Evolutionary conservation across 2,888 invertebrate species (phyloP).

Genomic region (Drosophila borealis): DNA sequence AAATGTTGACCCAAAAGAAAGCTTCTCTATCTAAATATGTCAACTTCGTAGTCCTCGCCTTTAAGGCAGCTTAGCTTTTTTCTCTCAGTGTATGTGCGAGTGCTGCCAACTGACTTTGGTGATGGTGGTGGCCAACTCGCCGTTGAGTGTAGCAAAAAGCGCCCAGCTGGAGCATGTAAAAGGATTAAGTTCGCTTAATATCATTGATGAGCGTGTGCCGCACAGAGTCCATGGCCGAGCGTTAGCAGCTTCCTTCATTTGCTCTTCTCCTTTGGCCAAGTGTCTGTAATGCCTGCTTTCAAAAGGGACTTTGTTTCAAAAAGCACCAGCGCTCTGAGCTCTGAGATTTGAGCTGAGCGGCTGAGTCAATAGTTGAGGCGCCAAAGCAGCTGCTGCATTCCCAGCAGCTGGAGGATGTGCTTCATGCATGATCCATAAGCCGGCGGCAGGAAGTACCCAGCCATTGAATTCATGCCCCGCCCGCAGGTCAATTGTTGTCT

Average conservation of each 20-base stretch:
- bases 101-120: slow-evolving; percentile 23
- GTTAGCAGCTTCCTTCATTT: slow-evolving; percentile 4
- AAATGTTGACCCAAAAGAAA: too few species aligned
- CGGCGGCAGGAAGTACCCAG: neutral
- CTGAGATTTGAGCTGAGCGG: slow-evolving; percentile 54
- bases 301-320: slow-evolving; percentile 56
- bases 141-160: slow-evolving; percentile 57
- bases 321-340: slow-evolving; percentile 38
- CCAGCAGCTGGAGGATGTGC: slow-evolving; percentile 25
- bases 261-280: slow-evolving; percentile 13
- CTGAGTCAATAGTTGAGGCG: slow-evolving; percentile 52
- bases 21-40: too few species aligned
- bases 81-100: slow-evolving; percentile 5
- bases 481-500: slow-evolving; percentile 62
- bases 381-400: slow-evolving; percentile 62
- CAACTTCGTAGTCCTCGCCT: too few species aligned
- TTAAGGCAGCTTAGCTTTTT: neutral
- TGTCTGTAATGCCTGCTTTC: slow-evolving; percentile 54
- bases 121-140: slow-evolving; percentile 7
- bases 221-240: slow-evolving; percentile 14
- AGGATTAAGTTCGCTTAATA: slow-evolving; percentile 79
- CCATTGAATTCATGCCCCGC: slow-evolving; percentile 25
- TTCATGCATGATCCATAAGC: slow-evolving; percentile 6
- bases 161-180: slow-evolving; percentile 68
- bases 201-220: slow-evolving; percentile 71